Conservation (phyloP, 2,113 vertebrate genomes). For the Aplodontia rufa region DNA sequence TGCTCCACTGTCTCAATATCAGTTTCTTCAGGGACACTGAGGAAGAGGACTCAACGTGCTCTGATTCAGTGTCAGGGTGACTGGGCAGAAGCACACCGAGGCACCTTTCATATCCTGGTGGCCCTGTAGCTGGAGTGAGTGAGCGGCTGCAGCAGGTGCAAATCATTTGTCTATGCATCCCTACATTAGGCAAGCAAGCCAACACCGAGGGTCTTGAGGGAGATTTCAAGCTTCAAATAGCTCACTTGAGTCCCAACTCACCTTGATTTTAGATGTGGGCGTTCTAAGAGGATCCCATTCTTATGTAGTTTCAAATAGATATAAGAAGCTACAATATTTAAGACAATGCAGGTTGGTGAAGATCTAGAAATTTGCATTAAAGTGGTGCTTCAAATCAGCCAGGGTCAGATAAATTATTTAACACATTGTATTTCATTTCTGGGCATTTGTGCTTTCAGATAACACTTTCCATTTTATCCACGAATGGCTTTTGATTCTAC, state of each 20-base stretch:
- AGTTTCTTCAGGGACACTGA: too few relatives aligned
- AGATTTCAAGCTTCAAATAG: neutral
- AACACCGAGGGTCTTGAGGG: rapidly evolving
- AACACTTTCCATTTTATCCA: neutral
- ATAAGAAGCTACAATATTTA: neutral
- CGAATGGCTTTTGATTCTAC: neutral
- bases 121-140: rapidly evolving
- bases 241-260: rapidly evolving
- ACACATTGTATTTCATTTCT: neutral
- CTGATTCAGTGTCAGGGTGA: neutral
- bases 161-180: rapidly evolving
- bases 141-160: neutral
- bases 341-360: rapidly evolving
- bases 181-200: rapidly evolving
- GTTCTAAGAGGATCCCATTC: neutral
- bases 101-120: neutral
- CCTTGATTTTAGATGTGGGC: neutral
- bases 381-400: rapidly evolving
- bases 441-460: neutral
- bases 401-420: too few relatives aligned
- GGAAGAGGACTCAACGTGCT: too few relatives aligned
- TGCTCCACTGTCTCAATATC: neutral
- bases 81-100: rapidly evolving
- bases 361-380: too few relatives aligned
- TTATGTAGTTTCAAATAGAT: rapidly evolving